phyloP scores from a whole-genome alignment of 2,113 vertebrate genomes.

The Sander vitreus region DNA sequence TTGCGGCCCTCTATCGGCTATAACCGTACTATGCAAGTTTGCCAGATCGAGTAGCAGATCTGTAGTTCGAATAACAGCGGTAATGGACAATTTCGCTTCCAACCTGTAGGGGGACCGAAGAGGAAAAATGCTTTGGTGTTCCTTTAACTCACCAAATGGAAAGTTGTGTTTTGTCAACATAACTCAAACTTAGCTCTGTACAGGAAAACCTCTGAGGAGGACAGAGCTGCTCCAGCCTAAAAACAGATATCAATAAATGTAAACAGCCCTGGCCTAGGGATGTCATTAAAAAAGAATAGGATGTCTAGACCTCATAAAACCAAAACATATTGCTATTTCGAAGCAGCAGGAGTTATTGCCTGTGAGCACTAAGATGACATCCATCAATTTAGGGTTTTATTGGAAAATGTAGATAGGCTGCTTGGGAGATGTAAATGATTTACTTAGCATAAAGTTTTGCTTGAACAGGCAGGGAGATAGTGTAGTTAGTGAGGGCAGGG shows the following conservation, averaged over 20 bases:
- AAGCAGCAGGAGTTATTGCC: conserved; percentile 80
- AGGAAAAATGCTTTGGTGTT: too few species aligned
- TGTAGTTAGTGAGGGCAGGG: conserved; percentile 73
- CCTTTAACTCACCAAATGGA: conserved; percentile 40
- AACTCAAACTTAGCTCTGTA: conserved; percentile 53
- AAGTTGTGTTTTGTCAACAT: conserved; percentile 51
- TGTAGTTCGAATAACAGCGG: too few species aligned
- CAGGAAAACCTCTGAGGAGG: conserved; percentile 60
- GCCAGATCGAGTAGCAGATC: too few species aligned
- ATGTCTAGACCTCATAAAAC: conserved; percentile 80
- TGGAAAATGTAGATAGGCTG: conserved; percentile 84
- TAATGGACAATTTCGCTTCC: too few species aligned
- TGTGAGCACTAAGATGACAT: conserved; percentile 82
- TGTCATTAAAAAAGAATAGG: conserved; percentile 81
- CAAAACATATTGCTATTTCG: conserved; percentile 80
- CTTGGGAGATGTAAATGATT: conserved; percentile 84
- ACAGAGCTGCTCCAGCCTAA: conserved; percentile 53
- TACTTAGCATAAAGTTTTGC: conserved; percentile 84
- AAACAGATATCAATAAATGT: conserved; percentile 82
- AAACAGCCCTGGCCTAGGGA: conserved; percentile 77
- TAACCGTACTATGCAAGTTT: too few species aligned
- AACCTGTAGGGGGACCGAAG: too few species aligned
- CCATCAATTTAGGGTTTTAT: conserved; percentile 85
- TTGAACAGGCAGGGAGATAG: conserved; percentile 76
- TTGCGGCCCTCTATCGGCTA: too few species aligned